Percentiles rank a stretch among this genome's conserved stretches.
Conservation (phyloP, 2,888 invertebrate species). For the Gasteruption jaculator region DNA sequence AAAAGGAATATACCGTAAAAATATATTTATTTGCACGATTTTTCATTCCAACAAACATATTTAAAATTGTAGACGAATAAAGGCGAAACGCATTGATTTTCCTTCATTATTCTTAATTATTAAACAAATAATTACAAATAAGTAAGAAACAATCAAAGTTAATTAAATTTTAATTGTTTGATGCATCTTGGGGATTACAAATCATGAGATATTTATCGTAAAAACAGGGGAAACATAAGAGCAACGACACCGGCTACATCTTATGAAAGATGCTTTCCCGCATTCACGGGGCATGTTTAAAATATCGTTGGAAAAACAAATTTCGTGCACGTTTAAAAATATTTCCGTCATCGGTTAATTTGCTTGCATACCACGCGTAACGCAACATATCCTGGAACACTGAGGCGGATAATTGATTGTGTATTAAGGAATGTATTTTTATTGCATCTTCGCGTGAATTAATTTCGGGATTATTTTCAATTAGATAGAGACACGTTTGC, state of each 20-base stretch:
- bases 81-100: no score
- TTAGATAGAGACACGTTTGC: constrained; percentile 19
- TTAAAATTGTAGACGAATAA: no score
- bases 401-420: constrained; percentile 22
- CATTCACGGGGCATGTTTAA: constrained; percentile 17
- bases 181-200: no score
- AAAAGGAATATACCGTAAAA: no score
- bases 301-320: constrained; percentile 19
- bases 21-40: no score
- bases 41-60: no score
- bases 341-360: constrained; percentile 17
- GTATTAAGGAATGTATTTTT: constrained; percentile 27
- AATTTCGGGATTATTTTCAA: constrained; percentile 21
- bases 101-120: no score
- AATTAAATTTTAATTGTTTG: no score
- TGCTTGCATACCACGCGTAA: constrained; percentile 25
- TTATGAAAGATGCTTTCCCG: constrained; percentile 14
- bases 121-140: no score
- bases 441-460: constrained; percentile 23
- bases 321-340: constrained; percentile 23
- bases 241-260: constrained; percentile 15
- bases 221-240: constrained; percentile 19
- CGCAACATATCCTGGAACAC: constrained; percentile 21
- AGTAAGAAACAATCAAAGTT: no score
- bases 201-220: constrained; percentile 21